These are phyloP conservation scores for Cichladusa arquata DNA, from an alignment of 2,113 vertebrate genomes.

Conservation along the genomic window DNA sequence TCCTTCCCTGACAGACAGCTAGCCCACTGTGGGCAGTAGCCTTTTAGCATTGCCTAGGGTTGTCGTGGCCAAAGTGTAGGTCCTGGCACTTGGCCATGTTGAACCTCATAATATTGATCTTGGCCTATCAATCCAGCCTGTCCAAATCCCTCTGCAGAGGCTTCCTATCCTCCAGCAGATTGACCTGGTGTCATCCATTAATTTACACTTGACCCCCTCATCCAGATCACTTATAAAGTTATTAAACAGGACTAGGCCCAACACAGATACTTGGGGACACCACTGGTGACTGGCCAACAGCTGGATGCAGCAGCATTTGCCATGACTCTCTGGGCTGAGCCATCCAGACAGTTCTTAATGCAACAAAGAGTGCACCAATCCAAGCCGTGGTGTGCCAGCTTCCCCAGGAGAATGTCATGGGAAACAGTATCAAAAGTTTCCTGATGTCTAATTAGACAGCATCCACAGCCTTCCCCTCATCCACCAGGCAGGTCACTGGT, in stretches of 20 bases:
- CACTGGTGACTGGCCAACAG: background rate
- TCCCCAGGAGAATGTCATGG: background rate
- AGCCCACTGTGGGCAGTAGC: background rate
- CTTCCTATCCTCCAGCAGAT: background rate
- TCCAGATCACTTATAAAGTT: background rate
- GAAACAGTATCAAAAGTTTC: background rate
- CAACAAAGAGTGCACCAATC: background rate
- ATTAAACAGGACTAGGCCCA: background rate
- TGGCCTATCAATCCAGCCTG: background rate
- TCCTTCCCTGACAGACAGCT: background rate
- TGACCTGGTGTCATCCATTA: background rate
- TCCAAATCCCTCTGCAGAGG: background rate
- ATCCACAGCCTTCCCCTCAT: background rate
- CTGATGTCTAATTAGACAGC: background rate
- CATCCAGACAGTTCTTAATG: background rate
- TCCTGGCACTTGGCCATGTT: background rate
- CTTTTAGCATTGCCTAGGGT: background rate
- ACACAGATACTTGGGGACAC: background rate
- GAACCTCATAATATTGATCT: background rate
- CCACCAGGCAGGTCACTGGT: background rate
- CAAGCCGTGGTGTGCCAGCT: background rate
- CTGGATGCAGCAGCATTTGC: background rate
- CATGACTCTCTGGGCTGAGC: background rate
- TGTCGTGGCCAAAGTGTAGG: accelerated
- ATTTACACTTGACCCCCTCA: background rate